Base-by-base conservation (phyloP, 2,888 invertebrate genomes). In the Ditylenchus weischeri region DNA sequence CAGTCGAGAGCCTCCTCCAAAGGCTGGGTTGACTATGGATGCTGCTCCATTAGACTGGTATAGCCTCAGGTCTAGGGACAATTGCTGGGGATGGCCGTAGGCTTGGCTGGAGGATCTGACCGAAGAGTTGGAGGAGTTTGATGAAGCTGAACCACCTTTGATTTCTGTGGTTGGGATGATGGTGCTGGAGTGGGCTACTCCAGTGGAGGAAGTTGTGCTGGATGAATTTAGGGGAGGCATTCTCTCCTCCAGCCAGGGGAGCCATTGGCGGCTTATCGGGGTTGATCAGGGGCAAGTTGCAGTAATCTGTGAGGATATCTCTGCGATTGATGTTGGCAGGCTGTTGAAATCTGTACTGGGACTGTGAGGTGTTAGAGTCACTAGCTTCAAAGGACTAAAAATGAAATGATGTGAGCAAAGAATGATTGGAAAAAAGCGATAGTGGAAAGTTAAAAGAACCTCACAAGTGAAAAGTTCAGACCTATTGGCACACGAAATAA, bases 221-320 rank as follows among this genome's bases (percentile, higher is more conserved):
- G 64, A 19, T 69, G 71, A 59, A 71, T 69, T 29, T 71, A 74
- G 19, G 73, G n/a, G 78, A n/a, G 69, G 64, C 65, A 50, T 62
- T 65, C n/a, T 63, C 64, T 18, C 21, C 36, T 21, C 59, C 59
- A 19, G 59, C 59, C 29, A 59, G n/a, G 1, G 59, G 59, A 35
- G 59, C 59, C 38, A 59, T 59, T 13, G 23, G 11, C 11, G 11
- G 13, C 7, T 54, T 54, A 11, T 29, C 54, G 2, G 5, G 4
- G 54, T 54, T 54, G 50, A 69, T 69, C 23, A 65, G 50, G 35
- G 70, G 69, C 58, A 71, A 58, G 57, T 71, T 66, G 29, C 38
- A 43, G 60, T 71, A 71, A 58, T 71, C 69, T n/a, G 36, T 35
- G 48, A 65, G 18, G 36, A 43, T 43, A 8, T 43, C 43, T 43